Percentiles rank a stretch among this genome's conserved stretches.
These are phyloP conservation scores for Drosophila merina DNA, from an alignment of 2,888 invertebrate species.

Conservation along the genomic window DNA sequence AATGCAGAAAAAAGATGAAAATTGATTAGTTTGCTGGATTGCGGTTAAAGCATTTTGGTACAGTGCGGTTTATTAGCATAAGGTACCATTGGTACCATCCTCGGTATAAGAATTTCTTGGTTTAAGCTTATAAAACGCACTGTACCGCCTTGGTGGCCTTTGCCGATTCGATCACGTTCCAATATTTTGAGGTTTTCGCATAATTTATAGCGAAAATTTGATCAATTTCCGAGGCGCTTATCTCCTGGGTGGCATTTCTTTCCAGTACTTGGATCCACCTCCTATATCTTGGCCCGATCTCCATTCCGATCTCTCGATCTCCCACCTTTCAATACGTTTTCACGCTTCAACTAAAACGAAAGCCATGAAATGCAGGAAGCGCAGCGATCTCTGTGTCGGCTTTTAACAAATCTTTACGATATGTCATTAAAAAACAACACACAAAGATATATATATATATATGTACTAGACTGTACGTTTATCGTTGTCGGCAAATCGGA, in stretches of 20 bases:
- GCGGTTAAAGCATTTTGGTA: slow-evolving; percentile 20
- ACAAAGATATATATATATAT: slow-evolving; percentile 19
- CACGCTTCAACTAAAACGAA: slow-evolving; percentile 64
- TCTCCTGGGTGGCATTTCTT: slow-evolving; percentile 60
- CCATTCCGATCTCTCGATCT: background rate
- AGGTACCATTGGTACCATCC: no score
- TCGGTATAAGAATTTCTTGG: no score
- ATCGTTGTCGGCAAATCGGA: slow-evolving; percentile 79
- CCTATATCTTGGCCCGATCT: no score
- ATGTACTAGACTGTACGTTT: slow-evolving; percentile 56
- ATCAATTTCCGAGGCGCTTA: slow-evolving; percentile 55
- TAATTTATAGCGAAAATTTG: slow-evolving; percentile 75
- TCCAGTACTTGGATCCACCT: slow-evolving; percentile 24
- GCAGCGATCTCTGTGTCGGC: slow-evolving; percentile 67
- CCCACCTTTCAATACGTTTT: slow-evolving; percentile 46
- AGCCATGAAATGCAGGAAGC: slow-evolving; percentile 68
- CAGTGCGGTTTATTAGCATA: slow-evolving; percentile 1
- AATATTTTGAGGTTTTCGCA: slow-evolving; percentile 75
- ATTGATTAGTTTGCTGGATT: slow-evolving; percentile 43
- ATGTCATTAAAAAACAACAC: slow-evolving; percentile 69
- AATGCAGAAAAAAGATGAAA: slow-evolving; percentile 17
- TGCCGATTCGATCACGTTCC: slow-evolving; percentile 76
- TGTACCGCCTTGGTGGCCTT: slow-evolving; percentile 25
- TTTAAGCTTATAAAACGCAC: slow-evolving; percentile 1
- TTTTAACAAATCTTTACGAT: slow-evolving; percentile 80